Percentiles rank a stretch among this genome's conserved stretches.
Evolutionary conservation across 2,113 vertebrate species (phyloP).

Genomic region (Elachura formosa): DNA sequence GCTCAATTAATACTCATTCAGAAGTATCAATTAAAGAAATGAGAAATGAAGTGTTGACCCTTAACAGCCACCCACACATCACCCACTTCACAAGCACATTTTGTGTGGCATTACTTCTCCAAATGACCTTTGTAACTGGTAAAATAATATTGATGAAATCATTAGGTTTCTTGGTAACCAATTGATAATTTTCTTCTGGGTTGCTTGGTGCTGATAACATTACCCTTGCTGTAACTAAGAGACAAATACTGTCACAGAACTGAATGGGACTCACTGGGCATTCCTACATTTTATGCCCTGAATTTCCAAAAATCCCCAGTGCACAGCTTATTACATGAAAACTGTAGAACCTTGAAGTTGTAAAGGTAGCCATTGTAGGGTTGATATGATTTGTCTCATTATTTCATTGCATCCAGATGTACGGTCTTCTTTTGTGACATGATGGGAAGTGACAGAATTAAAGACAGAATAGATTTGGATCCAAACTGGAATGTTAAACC

Average conservation of each 20-base stretch:
- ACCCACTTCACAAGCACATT: constrained; percentile 11
- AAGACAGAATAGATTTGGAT: not conserved
- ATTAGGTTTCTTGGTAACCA: constrained; percentile 54
- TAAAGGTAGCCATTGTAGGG: not conserved
- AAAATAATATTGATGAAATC: constrained; percentile 60
- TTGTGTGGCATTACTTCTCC: constrained; percentile 33
- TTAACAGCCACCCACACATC: not conserved
- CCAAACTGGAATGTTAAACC: not conserved
- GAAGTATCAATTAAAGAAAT: constrained; percentile 43
- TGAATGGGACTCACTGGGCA: not conserved
- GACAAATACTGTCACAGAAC: constrained; percentile 29
- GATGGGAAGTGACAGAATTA: not conserved
- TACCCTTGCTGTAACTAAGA: constrained; percentile 68
- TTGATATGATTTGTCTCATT: not conserved
- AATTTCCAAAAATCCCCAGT: not conserved
- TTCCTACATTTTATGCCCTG: not conserved
- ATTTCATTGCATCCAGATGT: not conserved
- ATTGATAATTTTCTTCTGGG: constrained; percentile 50
- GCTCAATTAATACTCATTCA: constrained; percentile 55
- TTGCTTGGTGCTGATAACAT: constrained; percentile 54
- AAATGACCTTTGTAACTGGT: constrained; percentile 55
- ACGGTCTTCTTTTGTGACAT: not conserved
- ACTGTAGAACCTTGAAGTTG: not conserved
- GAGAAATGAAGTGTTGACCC: constrained; percentile 46
- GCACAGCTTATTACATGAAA: not conserved